Conservation (phyloP, 1,140 invertebrate species). For the Ceratina japonica region DNA sequence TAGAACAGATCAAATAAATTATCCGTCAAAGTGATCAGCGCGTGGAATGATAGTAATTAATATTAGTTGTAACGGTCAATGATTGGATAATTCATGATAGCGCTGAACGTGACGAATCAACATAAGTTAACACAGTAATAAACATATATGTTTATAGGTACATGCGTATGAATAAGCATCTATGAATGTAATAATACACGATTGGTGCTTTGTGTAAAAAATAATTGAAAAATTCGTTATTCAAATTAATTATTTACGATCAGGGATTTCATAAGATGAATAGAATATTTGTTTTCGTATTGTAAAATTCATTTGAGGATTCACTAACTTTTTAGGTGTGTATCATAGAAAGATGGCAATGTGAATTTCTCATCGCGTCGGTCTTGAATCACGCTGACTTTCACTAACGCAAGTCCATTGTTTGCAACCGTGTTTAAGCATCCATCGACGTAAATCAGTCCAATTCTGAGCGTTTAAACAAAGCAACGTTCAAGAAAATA, state of each 20-base stretch:
- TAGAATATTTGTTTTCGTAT: conserved; percentile 16
- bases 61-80: conserved; percentile 31
- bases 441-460: no score
- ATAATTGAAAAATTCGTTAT: not conserved
- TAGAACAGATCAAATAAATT: conserved; percentile 34
- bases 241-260: conserved; percentile 14
- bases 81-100: conserved; percentile 21
- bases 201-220: fast-evolving
- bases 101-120: not conserved
- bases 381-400: not conserved
- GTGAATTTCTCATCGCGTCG: not conserved
- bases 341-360: not conserved
- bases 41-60: conserved; percentile 13
- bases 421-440: not conserved
- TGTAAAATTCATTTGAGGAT: not conserved
- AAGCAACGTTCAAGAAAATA: not conserved
- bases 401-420: not conserved
- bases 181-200: conserved; percentile 5
- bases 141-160: no score
- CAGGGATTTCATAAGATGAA: not conserved
- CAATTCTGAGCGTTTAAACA: not conserved
- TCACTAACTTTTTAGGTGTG: not conserved
- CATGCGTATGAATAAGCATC: not conserved
- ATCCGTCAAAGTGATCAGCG: not conserved
- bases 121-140: no score